Evolutionary conservation across 2,888 invertebrate genomes (phyloP).

Genomic region (Tachina grossa): DNA sequence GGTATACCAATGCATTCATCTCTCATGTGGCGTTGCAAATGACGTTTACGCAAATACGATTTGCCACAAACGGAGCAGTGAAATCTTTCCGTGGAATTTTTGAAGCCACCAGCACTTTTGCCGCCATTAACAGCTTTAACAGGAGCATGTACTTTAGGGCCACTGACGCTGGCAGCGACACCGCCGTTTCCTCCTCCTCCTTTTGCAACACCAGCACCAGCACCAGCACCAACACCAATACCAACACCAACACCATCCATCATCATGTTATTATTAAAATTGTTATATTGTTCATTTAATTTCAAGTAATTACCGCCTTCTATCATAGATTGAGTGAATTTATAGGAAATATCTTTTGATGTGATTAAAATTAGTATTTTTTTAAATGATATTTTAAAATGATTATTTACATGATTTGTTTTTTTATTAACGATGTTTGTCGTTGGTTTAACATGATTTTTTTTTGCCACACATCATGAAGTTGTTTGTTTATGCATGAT

Average conservation of each 20-base stretch:
- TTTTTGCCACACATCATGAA: slow-evolving; percentile 48
- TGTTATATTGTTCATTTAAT: slow-evolving; percentile 17
- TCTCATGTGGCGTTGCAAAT: slow-evolving; percentile 85
- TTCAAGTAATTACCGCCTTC: slow-evolving; percentile 36
- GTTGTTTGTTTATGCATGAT: slow-evolving; percentile 20
- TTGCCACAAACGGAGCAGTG: slow-evolving; percentile 85
- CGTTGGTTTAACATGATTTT: slow-evolving; percentile 2
- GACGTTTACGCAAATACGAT: slow-evolving; percentile 85
- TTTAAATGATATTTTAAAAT: slow-evolving; percentile 1
- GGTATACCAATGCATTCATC: slow-evolving; percentile 84
- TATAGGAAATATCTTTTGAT: slow-evolving; percentile 38
- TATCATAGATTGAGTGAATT: slow-evolving; percentile 49
- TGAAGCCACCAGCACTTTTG: slow-evolving; percentile 23
- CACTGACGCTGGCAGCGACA: not conserved
- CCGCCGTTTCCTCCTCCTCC: not conserved
- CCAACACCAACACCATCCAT: not conserved
- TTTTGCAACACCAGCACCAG: not conserved
- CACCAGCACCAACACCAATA: too few relatives aligned
- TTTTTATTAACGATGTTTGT: not conserved
- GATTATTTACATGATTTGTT: slow-evolving; percentile 46
- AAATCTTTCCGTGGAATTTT: slow-evolving; percentile 81
- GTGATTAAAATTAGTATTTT: slow-evolving; percentile 12
- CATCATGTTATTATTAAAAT: not conserved
- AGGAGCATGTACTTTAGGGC: not conserved
- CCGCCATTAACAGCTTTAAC: not conserved